A percentile compares a stretch with the other conserved stretches of the same genome.
These are phyloP conservation scores for Heliconius ismenius DNA, from an alignment of 2,888 invertebrate genomes.

Conservation along the genomic window DNA sequence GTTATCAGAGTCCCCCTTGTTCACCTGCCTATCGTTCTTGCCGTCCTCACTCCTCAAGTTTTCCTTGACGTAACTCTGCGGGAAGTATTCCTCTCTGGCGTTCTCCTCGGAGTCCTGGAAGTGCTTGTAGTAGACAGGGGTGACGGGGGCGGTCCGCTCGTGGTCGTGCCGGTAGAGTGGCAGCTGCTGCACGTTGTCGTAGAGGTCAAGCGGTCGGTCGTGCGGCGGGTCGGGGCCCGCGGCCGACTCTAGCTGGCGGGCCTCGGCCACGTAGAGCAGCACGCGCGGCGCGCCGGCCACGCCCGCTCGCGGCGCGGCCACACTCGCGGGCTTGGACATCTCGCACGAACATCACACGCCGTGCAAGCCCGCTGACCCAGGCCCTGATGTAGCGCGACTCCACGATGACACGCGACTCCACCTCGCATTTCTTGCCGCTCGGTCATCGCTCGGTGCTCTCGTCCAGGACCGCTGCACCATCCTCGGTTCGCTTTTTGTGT, in stretches of 20 bases:
- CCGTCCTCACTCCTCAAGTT: conserved; percentile 58
- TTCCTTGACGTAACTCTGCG: conserved; percentile 65
- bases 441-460: conserved; percentile 72
- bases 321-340: conserved; percentile 90
- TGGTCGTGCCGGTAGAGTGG: conserved; percentile 59
- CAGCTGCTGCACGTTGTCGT: conserved; percentile 58
- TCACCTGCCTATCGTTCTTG: conserved; percentile 49
- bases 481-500: conserved; percentile 64
- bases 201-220: conserved; percentile 55
- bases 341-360: conserved; percentile 87
- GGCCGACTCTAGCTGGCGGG: conserved; percentile 79
- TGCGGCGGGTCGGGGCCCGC: conserved; percentile 62
- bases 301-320: conserved; percentile 81
- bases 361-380: conserved; percentile 61
- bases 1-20: conserved; percentile 59
- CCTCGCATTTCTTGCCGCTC: conserved; percentile 70
- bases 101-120: conserved; percentile 58
- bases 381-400: conserved; percentile 48
- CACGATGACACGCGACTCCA: conserved; percentile 55
- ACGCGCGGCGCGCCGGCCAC: conserved; percentile 78
- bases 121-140: conserved; percentile 63
- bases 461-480: conserved; percentile 66
- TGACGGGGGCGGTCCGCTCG: conserved; percentile 55
- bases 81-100: conserved; percentile 60
- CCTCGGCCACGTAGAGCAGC: conserved; percentile 80